phyloP scores from a whole-genome alignment of 2,113 vertebrate genomes.

The Thomomys bottae region DNA sequence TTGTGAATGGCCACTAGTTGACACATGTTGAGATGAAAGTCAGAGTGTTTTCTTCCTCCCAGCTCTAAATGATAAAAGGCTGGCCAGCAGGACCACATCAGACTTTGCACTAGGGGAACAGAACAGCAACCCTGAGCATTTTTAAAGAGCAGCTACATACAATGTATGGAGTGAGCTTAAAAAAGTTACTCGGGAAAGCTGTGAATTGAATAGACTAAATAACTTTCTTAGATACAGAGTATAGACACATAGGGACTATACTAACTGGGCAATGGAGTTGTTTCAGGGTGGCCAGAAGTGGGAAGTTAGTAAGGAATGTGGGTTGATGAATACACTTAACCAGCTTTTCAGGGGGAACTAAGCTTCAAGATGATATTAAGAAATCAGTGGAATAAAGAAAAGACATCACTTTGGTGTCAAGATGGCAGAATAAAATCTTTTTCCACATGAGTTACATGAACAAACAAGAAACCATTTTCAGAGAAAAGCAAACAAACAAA shows the following conservation, averaged over 20 bases:
- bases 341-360: background rate
- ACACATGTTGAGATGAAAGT: background rate
- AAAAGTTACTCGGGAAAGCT: background rate
- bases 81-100: background rate
- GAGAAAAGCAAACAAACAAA: no score
- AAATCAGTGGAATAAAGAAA: no score
- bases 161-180: background rate
- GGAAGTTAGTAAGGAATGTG: background rate
- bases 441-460: no score
- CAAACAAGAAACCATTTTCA: no score
- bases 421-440: no score
- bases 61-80: background rate
- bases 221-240: background rate
- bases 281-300: background rate
- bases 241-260: background rate
- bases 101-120: accelerated
- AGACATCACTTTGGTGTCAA: no score
- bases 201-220: background rate
- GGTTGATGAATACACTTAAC: background rate
- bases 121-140: background rate
- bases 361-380: background rate
- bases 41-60: background rate
- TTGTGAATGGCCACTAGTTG: background rate
- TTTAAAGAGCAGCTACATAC: background rate
- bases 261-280: accelerated